Evolutionary conservation across 1,140 invertebrate genomes (phyloP), one percentile per base, ranked within the genome.

Genomic region (Zaprionus capensis): DNA sequence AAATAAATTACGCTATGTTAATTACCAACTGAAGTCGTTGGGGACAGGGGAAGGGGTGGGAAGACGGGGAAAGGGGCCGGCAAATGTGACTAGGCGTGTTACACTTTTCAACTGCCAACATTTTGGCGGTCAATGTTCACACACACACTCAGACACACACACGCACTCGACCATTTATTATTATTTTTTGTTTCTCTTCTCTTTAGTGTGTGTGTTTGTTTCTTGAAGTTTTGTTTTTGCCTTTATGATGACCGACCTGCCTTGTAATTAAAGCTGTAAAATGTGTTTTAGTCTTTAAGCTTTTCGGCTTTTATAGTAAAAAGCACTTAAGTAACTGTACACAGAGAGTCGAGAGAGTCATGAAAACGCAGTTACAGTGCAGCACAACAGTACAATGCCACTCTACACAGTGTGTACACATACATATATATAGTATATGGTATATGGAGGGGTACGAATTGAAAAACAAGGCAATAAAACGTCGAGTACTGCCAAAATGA

Each of bases 261-360:
- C 71, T 57, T 80, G 74, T 69, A 80, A 77, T 80, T 80, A 77
- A 80, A 73, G 75, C 61, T 76, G 73, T 76, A 71, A 70, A 79
- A 67, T 41, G 72, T 65, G 46, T 78, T 65, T 76, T 66, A 57
- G 71, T 69, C 57, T 76, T 79, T 65, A 72, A 77, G 64, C 58
- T 68, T 76, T 70, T 63, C 24, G 58, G 44, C 44, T 64, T 78
- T 53, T 69, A 69, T 59, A 51, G 51, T 67, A 58, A 64, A 74
- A 63, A 73, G 65, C 71, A 78, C 76, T 69, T 59, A 74, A 69
- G 53, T 69, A 68, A 77, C 71, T 71, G 68, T 71, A 71, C 41
- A 36, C 36, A 4, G 38, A n/a, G 15, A 41, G 7, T 46, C 31
- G 12, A 64, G 26, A 64, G 61, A 57, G 59, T 22, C 53, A 41